These are phyloP conservation scores for Glomeris maerens DNA, from an alignment of 1,140 invertebrate genomes.

Conservation along the genomic window DNA sequence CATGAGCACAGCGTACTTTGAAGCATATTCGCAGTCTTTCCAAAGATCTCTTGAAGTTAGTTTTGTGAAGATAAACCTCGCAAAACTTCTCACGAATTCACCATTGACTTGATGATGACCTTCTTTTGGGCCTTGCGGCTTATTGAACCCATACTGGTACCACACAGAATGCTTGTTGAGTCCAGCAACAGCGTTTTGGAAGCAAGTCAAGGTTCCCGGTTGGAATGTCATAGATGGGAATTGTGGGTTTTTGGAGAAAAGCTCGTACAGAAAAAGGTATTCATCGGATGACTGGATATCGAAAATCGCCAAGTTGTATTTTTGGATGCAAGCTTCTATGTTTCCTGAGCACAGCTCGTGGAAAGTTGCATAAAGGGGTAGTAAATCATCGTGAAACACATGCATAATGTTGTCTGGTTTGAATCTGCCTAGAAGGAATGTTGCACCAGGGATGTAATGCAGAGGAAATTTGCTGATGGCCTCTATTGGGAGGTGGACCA, in stretches of 20 bases:
- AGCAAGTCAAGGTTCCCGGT: slow-evolving; percentile 23
- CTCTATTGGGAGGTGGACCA: slow-evolving; percentile 22
- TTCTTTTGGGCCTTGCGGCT: slow-evolving; percentile 28
- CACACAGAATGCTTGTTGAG: slow-evolving; percentile 28
- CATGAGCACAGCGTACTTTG: slow-evolving; percentile 21
- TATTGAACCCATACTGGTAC: slow-evolving; percentile 37
- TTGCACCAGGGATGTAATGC: slow-evolving; percentile 7
- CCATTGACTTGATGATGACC: not conserved
- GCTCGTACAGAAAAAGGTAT: not conserved
- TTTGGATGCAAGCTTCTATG: slow-evolving; percentile 18
- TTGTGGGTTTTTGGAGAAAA: not conserved
- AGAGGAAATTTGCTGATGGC: slow-evolving; percentile 7
- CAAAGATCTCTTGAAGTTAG: too few relatives aligned
- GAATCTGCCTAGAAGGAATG: slow-evolving; percentile 28
- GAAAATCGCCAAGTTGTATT: slow-evolving; percentile 17
- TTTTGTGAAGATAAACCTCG: slow-evolving; percentile 3
- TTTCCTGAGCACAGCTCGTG: slow-evolving; percentile 24
- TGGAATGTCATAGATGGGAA: not conserved
- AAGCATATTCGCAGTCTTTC: not conserved
- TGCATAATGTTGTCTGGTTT: slow-evolving; percentile 44
- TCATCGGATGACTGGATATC: slow-evolving; percentile 12
- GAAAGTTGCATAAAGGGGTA: slow-evolving; percentile 35
- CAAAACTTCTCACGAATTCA: slow-evolving; percentile 12
- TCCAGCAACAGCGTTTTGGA: slow-evolving; percentile 28
- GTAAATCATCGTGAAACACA: slow-evolving; percentile 40